phyloP scores from a whole-genome alignment of 2,797 vertebrate genomes.

The Bradypodion pumilum region DNA sequence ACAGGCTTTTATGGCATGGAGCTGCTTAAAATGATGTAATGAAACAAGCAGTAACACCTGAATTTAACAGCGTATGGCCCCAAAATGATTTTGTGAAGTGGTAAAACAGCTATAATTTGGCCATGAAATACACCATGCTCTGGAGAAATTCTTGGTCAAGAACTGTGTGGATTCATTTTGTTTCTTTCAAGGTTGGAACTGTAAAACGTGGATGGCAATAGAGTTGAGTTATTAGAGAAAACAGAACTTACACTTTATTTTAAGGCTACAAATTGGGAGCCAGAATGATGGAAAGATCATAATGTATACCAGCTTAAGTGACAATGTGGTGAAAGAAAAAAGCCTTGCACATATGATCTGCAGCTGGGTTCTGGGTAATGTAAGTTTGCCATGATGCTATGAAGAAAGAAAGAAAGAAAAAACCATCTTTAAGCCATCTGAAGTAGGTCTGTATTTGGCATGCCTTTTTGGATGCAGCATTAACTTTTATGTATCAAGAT shows the following conservation, averaged over 20 bases:
- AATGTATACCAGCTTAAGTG: conserved; percentile 49
- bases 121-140: background rate
- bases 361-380: conserved; percentile 53
- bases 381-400: conserved; percentile 55
- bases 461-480: background rate
- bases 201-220: conserved; percentile 2
- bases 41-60: background rate
- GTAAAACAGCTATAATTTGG: background rate
- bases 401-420: conserved; percentile 47
- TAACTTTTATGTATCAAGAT: conserved; percentile 29
- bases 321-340: conserved; percentile 47
- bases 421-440: conserved; percentile 68
- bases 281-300: conserved; percentile 29
- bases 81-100: background rate
- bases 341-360: conserved; percentile 44
- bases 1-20: background rate
- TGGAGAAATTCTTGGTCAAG: conserved; percentile 2
- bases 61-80: background rate
- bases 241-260: conserved; percentile 53
- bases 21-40: background rate
- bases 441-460: conserved; percentile 28
- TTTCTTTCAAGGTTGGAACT: background rate
- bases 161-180: background rate
- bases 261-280: conserved; percentile 39
- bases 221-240: conserved; percentile 1